phyloP scores from a whole-genome alignment of 2,888 invertebrate species.

The Drosophila mettleri region DNA sequence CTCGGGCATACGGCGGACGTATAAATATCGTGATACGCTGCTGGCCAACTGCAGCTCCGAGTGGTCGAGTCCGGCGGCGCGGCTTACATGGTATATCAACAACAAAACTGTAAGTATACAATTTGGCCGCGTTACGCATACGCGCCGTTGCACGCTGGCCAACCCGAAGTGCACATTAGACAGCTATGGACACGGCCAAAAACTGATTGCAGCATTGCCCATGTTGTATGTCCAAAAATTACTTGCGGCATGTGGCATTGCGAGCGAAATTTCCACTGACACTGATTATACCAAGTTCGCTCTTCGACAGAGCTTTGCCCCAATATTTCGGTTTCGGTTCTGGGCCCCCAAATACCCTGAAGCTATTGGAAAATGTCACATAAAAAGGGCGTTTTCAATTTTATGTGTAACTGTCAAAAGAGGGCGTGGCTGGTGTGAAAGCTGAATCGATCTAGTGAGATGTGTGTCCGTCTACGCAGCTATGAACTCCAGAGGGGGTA shows the following conservation, averaged over 20 bases:
- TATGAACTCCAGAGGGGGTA: not conserved
- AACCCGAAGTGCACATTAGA: constrained; percentile 26
- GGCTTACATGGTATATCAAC: constrained; percentile 85
- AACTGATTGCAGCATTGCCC: constrained; percentile 38
- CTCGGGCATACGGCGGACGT: constrained; percentile 81
- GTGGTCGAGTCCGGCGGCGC: constrained; percentile 84
- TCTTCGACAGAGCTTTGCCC: not conserved
- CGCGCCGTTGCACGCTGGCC: constrained; percentile 18
- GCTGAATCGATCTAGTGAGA: not conserved
- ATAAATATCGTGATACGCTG: constrained; percentile 84
- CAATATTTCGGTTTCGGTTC: constrained; percentile 5
- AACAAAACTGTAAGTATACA: constrained; percentile 83
- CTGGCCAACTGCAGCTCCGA: constrained; percentile 85
- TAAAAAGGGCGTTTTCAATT: not conserved
- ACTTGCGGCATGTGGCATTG: constrained; percentile 18
- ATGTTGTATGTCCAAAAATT: constrained; percentile 40
- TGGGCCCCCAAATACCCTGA: not conserved
- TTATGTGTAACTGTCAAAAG: not conserved
- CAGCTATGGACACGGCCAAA: constrained; percentile 2
- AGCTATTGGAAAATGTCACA: not conserved
- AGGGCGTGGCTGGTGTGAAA: not conserved
- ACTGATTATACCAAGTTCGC: constrained; percentile 17
- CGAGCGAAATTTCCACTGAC: constrained; percentile 9
- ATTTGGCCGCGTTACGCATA: constrained; percentile 35
- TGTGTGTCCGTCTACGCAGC: not conserved